phyloP scores from a whole-genome alignment of 2,888 invertebrate species.

The Drosophila atripex region DNA sequence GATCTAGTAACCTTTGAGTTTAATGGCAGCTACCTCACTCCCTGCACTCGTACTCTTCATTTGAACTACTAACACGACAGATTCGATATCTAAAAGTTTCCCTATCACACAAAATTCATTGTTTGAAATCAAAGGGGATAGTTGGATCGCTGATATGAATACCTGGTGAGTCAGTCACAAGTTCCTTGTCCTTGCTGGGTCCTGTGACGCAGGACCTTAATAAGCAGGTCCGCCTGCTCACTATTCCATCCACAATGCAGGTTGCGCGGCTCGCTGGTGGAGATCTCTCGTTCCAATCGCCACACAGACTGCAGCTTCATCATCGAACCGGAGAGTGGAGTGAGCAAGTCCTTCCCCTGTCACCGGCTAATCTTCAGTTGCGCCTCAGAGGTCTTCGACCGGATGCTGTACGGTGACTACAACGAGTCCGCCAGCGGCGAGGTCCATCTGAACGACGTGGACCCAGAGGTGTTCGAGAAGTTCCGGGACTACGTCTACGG shows the following conservation, averaged over 20 bases:
- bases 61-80: neutral
- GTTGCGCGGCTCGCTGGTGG: slow-evolving; percentile 4
- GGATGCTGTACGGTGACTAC: slow-evolving; percentile 46
- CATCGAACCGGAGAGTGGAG: slow-evolving; percentile 3
- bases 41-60: neutral
- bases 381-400: slow-evolving; percentile 48
- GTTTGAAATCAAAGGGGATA: slow-evolving; percentile 5
- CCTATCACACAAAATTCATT: slow-evolving; percentile 8
- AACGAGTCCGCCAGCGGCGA: slow-evolving; percentile 26
- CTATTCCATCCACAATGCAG: neutral
- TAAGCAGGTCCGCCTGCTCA: neutral
- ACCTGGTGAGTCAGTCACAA: slow-evolving; percentile 1
- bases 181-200: fast-evolving
- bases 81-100: neutral
- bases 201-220: too few relatives aligned
- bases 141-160: slow-evolving; percentile 11
- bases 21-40: too few relatives aligned
- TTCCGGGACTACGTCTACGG: slow-evolving; percentile 36
- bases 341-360: slow-evolving; percentile 17
- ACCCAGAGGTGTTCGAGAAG: slow-evolving; percentile 29
- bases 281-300: slow-evolving; percentile 13
- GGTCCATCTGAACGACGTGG: slow-evolving; percentile 32
- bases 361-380: slow-evolving; percentile 44
- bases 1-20: neutral
- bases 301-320: slow-evolving; percentile 27